Evolutionary conservation across 2,797 vertebrate genomes (phyloP), one percentile per base, ranked within the genome.

Genomic region (Adrianichthys oophorus): DNA sequence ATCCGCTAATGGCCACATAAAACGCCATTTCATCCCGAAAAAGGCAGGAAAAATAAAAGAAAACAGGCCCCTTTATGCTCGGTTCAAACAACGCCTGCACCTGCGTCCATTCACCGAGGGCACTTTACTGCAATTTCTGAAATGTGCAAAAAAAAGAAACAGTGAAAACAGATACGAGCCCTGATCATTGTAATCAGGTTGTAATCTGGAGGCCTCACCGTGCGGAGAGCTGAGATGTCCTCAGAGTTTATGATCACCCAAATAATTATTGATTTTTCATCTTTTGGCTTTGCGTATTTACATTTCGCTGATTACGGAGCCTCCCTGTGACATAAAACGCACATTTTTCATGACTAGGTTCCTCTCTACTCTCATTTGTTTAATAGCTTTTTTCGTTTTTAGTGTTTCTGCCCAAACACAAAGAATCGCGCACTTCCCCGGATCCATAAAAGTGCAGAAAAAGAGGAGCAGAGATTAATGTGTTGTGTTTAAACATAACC

Each of bases 401-500:
- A 56, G 44, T 65, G 41, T 58, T 59, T 59, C 62, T 53, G 56
- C 53, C 42, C 59, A 56, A 46, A 52, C 54, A 59, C 44, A 68
- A 15, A 56, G 16, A 23, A 42, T 46, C 49, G 59, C 52, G 56
- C 46, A 62, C 57, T 57, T 52, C 21, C 69, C 29, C 32, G 29
- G 63, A 78, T 79, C 75, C 68, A 74, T 82, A 83, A 79, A 65
- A 64, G 74, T 73, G 76, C 56, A 70, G 76, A 53, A 70, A 74
- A 82, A 48, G 55, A 74, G 78, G 82, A 85, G 78, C 83, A 79
- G 79, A 90, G 90, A 91, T 88, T 76, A 86, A 89, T 85, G 79
- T 62, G 76, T 82, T 84, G 84, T 85, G 85, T 88, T 91, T 89
- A 87, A 90, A 85, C 59, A 74, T 89, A 86, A 90, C 88, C 88